These are phyloP conservation scores for Trichomalopsis sarcophagae DNA, from an alignment of 1,140 invertebrate genomes.

Conservation along the genomic window DNA sequence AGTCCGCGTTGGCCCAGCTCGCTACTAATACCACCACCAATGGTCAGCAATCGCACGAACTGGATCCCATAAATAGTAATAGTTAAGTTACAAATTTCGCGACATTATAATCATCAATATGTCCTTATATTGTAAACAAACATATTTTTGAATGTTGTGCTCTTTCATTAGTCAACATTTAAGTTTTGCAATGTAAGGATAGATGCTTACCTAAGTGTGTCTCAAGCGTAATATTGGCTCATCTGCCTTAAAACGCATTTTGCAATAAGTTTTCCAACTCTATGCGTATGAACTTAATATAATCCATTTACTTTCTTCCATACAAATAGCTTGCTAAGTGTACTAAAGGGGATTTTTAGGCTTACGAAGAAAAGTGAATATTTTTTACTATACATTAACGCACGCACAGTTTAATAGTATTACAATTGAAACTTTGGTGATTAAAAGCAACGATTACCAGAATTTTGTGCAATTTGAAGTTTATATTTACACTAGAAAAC, in stretches of 20 bases:
- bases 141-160: not conserved
- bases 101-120: not conserved
- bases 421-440: conserved; percentile 18
- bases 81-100: not conserved
- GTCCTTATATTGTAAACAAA: not conserved
- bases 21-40: conserved; percentile 65
- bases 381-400: conserved; percentile 34
- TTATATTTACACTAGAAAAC: conserved; percentile 30
- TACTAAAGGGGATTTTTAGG: not conserved
- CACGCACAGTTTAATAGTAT: conserved; percentile 29
- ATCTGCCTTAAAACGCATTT: not conserved
- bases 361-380: conserved; percentile 13
- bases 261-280: conserved; percentile 19
- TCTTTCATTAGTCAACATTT: not conserved
- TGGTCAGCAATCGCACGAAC: conserved; percentile 71
- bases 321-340: conserved; percentile 18
- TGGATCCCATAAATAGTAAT: conserved; percentile 67
- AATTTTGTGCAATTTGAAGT: conserved; percentile 19
- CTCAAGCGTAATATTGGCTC: not conserved
- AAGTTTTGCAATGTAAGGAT: not conserved
- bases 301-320: conserved; percentile 20
- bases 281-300: not conserved
- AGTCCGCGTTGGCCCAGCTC: conserved; percentile 78
- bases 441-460: conserved; percentile 22
- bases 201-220: not conserved